These are phyloP conservation scores for Otis tarda DNA, from an alignment of 2,113 vertebrate genomes.

Conservation along the genomic window DNA sequence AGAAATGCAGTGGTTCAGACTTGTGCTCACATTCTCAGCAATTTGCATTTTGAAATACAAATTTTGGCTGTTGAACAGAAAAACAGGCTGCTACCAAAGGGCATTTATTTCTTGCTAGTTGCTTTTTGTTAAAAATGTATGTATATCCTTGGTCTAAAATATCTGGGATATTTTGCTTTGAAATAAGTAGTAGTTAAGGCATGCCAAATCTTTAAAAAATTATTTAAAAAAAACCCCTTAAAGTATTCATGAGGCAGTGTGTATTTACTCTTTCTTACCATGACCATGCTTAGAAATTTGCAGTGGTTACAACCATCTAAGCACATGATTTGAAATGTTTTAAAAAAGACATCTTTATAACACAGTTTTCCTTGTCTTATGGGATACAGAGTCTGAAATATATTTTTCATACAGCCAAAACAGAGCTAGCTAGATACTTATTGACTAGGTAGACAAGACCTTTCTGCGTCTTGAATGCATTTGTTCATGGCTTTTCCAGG, in stretches of 20 bases:
- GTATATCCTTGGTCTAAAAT: background rate
- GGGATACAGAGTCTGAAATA: background rate
- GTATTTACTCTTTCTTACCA: background rate
- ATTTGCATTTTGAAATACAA: constrained; percentile 18
- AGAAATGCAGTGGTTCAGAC: constrained; percentile 13
- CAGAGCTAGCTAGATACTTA: background rate
- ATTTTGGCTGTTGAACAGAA: background rate
- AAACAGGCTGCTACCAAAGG: background rate
- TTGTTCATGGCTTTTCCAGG: background rate
- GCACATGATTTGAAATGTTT: background rate
- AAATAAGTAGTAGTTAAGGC: background rate
- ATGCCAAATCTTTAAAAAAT: background rate
- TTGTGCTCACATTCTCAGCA: background rate
- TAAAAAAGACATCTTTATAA: background rate
- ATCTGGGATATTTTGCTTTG: constrained; percentile 20
- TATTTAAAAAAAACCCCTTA: background rate
- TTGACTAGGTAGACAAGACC: background rate
- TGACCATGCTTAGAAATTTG: background rate
- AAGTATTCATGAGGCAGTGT: background rate
- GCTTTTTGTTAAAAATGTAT: background rate
- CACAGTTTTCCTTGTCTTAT: background rate
- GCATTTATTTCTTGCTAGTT: background rate
- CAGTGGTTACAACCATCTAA: background rate
- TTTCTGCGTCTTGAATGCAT: background rate
- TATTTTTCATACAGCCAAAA: background rate